phyloP scores from a whole-genome alignment of 2,888 invertebrate genomes.

The Spodoptera littoralis region DNA sequence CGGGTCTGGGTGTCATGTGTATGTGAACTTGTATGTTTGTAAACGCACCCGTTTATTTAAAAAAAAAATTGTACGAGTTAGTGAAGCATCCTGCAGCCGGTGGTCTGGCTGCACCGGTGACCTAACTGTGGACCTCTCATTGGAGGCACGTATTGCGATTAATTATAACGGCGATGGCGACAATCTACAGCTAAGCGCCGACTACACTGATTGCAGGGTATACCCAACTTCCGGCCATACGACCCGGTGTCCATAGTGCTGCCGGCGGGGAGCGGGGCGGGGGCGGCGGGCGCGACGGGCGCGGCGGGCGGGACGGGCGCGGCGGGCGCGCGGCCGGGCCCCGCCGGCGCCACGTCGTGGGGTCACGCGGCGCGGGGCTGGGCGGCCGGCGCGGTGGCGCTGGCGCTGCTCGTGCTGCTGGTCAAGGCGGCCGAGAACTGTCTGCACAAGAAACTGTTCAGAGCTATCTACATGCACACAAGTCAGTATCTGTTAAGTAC shows the following conservation, averaged over 20 bases:
- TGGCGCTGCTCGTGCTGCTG: constrained; percentile 68
- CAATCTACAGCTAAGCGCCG: too few relatives aligned
- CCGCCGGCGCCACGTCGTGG: constrained; percentile 13
- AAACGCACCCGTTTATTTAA: too few relatives aligned
- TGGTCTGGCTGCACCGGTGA: too few relatives aligned
- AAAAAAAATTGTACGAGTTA: too few relatives aligned
- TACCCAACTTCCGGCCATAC: constrained; percentile 39
- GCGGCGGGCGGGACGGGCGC: not conserved
- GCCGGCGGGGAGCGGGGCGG: constrained; percentile 12
- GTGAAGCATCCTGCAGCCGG: too few relatives aligned
- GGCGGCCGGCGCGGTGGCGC: constrained; percentile 69
- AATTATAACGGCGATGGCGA: too few relatives aligned
- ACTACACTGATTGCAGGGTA: constrained; percentile 4
- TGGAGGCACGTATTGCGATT: too few relatives aligned
- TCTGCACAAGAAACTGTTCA: constrained; percentile 63
- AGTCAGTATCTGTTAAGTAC: constrained; percentile 54
- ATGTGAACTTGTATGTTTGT: too few relatives aligned
- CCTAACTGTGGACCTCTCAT: too few relatives aligned
- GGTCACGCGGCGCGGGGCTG: constrained; percentile 58
- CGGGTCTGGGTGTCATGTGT: too few relatives aligned
- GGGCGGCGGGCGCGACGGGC: not conserved
- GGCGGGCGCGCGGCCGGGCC: constrained; percentile 6
- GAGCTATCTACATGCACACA: constrained; percentile 42
- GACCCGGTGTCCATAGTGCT: constrained; percentile 45
- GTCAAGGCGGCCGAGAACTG: constrained; percentile 71